Base-by-base conservation (phyloP, 1,140 invertebrate species). In the Matsumurasca onukii region DNA sequence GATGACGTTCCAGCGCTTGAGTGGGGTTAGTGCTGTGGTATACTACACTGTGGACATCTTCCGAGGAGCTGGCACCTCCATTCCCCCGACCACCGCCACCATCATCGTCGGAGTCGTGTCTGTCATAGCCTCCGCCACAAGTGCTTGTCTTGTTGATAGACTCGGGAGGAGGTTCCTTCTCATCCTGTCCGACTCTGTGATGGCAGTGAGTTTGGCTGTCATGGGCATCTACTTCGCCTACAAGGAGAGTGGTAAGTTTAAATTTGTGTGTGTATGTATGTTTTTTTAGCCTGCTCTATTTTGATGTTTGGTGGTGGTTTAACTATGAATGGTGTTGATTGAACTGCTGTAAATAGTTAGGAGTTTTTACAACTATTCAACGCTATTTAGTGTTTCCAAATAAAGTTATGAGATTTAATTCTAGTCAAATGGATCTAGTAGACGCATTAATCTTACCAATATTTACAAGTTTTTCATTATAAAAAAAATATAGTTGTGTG, bases 21-120 rank as follows among this genome's bases (percentile, higher is more conserved):
- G 76, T 57, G 85, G 84, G 9, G 77, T 84, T 15, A 83, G 86
- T 74, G 84, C 83, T 12, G 79, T 89, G 12, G 85, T 88, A 72
- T 87, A 86, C 72, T 88, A 87, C 70, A 82, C 85, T 0, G 78
- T 76, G 2, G 70, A 74, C 3, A 80, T 85, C 17, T 85, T 84
- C 72, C 13, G 68, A 61, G 52, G 39, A 31, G 76, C 84, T 24
- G 79, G 77, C 1, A 72, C 68, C 15, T 68, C 71, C 3, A 69
- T 81, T 48, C n/a, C 72, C 0, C 67, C 74, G 3, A 73, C 73
- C 24, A 61, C 73, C 0, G 75, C 79, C 1, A 77, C 79, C 1
- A 79, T 82, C 15, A 74, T 82, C 5, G 77, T 82, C 29, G 80
- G 79, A 12, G 67, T 67, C 13, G 73, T 81, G 15, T 77, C 79